Evolutionary conservation across 2,113 vertebrate genomes (phyloP), one percentile per base, ranked within the genome.

Genomic region (Otus sunia): DNA sequence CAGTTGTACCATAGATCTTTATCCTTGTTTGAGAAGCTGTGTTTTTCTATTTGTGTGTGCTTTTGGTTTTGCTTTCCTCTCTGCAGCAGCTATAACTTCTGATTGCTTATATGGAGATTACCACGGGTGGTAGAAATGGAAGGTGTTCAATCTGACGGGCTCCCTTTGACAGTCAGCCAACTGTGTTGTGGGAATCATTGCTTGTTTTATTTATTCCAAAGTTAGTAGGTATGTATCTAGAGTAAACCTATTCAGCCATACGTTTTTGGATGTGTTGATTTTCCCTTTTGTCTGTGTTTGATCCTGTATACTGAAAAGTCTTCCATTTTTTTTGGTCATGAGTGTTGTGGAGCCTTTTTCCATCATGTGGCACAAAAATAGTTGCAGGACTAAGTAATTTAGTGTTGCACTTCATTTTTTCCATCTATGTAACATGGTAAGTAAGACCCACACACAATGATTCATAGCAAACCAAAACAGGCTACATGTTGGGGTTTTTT

Each of bases 81-180:
- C 53, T 72, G 36, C 43, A 50, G 32, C 39, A 77, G 29, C 12
- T 22, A 3, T 22, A 36, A 49, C 22, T 95, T 74, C 8, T 36
- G 15, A 16, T 39, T 77, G 50, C 60, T 86, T 0, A 0, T 20
- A 3, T 22, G 36, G 55, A 74, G 34, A 8, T 32, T n/a, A 20
- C 14, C 8, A 2, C 1, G 4, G 15, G 16, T n/a, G 7, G 12
- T 71, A 30, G 29, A 36, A 79, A 19, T 10, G n/a, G 60, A 74
- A 52, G 49, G 32, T 11, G 18, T 74, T 18, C 16, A 18, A 2
- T 63, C 29, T 67, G 27, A 11, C 1, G 4, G 55, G 15, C 37
- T 36, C 41, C 30, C n/a, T 77, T 53, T 53, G 55, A 27, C 27
- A 71, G 22, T 21, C 56, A 92, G 17, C 59, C 27, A 29, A 1